phyloP scores from a whole-genome alignment of 2,113 vertebrate genomes.

The Pelobates fuscus region DNA sequence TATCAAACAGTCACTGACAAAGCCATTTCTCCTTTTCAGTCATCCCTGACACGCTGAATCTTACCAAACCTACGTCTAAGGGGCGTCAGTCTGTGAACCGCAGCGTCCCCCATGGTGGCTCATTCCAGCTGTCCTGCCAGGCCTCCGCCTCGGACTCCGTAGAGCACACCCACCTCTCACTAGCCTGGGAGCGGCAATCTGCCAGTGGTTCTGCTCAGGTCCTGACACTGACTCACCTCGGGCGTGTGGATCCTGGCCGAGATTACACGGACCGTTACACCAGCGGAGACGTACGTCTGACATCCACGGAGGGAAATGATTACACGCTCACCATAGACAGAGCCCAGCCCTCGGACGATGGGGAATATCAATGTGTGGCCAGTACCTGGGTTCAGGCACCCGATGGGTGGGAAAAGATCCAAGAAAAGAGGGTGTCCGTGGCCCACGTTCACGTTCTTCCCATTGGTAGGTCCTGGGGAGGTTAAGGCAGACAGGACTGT shows the following conservation, averaged over 20 bases:
- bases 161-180: conserved; percentile 80
- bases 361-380: conserved; percentile 81
- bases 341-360: conserved; percentile 67
- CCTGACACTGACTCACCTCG: conserved; percentile 78
- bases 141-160: conserved; percentile 59
- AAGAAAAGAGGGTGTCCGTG: conserved; percentile 78
- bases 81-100: conserved; percentile 48
- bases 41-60: conserved; percentile 78
- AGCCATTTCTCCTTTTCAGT: conserved; percentile 63
- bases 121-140: conserved; percentile 80
- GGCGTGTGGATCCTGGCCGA: conserved; percentile 65
- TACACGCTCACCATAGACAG: conserved; percentile 76
- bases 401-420: conserved; percentile 83
- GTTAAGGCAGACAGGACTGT: too few relatives aligned
- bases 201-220: conserved; percentile 64
- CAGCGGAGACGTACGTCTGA: conserved; percentile 76
- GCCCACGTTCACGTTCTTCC: conserved; percentile 73
- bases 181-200: conserved; percentile 78
- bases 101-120: conserved; percentile 76
- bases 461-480: conserved; percentile 73
- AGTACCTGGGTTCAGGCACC: conserved; percentile 81
- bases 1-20: too few relatives aligned
- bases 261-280: conserved; percentile 74
- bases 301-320: conserved; percentile 67
- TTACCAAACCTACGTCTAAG: conserved; percentile 64